Evolutionary conservation across 2,797 vertebrate genomes (phyloP), one percentile per base, ranked within the genome.

Genomic region (Neopelma chrysocephalum): DNA sequence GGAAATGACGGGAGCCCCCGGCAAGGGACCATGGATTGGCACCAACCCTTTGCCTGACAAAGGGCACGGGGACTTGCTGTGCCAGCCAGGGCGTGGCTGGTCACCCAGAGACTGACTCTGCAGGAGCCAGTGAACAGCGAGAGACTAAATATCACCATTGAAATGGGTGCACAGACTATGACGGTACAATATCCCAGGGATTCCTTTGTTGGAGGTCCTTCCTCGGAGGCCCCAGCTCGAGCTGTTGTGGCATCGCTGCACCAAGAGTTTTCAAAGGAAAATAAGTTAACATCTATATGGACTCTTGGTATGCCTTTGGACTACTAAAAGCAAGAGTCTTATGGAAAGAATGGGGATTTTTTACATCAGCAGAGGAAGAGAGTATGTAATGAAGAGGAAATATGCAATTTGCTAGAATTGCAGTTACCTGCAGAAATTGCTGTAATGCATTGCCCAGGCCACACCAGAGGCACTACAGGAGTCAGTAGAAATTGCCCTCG

Each of bases 401-500:
- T 45, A 40, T 0, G 12, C 17, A 21, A 3, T 64, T 71, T 83
- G 25, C 13, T 64, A n/a, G 42, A 43, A 50, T 43, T 70, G 5
- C 40, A 38, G 79, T 34, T 77, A 57, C 50, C 20, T 77, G 32
- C 32, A 57, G 43, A 57, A 64, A 70, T 70, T 43, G 23, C 61
- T 69, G 50, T 43, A 43, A 11, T 57, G 27, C 19, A 9, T 43
- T 77, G 65, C 23, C 64, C 50, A 57, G 23, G 27, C 19, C 23
- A n/a, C 50, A 31, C 0, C 0, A 77, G 22, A 64, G 50, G 36
- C 42, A 29, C 16, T 25, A 9, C 0, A 2, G 71, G 32, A 50
- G 21, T 76, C 27, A 53, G 27, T 15, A 77, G 87, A n/a, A 70
- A n/a, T 77, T 57, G 4, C 11, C 32, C 32, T 50, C 8, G 8